A percentile compares a stretch with the other conserved stretches of the same genome.
Evolutionary conservation across 2,113 vertebrate genomes (phyloP).

Genomic region (Caretta caretta): DNA sequence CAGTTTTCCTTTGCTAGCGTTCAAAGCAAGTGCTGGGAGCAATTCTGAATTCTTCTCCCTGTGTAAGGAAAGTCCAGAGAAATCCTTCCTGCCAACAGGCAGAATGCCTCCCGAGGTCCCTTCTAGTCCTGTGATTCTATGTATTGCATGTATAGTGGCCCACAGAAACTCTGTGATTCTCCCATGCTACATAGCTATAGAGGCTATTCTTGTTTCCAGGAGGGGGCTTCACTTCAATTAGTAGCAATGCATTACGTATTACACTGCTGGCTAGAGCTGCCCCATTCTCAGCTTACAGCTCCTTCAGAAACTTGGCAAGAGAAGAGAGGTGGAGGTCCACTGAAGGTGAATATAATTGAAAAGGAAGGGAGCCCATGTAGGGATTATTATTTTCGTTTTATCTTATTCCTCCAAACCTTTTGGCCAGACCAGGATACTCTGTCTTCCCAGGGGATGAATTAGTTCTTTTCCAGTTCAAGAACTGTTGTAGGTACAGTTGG

Average conservation of each 20-base stretch:
- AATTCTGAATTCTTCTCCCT: neutral
- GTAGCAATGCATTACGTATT: neutral
- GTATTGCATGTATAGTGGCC: no score
- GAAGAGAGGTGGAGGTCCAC: no score
- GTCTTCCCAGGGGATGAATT: neutral
- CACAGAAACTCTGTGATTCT: neutral
- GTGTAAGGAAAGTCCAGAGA: neutral
- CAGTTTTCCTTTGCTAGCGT: neutral
- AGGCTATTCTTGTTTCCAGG: neutral
- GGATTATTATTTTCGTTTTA: neutral
- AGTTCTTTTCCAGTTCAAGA: neutral
- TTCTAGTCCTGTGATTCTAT: no score
- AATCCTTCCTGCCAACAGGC: no score
- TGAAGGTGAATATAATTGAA: no score
- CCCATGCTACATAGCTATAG: neutral
- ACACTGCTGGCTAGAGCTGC: neutral
- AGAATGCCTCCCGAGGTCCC: no score
- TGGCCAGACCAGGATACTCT: neutral
- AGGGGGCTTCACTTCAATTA: neutral
- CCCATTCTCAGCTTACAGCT: neutral
- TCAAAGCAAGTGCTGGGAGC: neutral
- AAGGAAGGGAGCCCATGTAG: no score
- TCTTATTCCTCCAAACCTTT: neutral
- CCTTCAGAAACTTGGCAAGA: neutral
- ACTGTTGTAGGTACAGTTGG: neutral